Percentiles rank a stretch among this genome's conserved stretches.
phyloP scores from a whole-genome alignment of 2,113 vertebrate genomes.

The Carlito syrichta region DNA sequence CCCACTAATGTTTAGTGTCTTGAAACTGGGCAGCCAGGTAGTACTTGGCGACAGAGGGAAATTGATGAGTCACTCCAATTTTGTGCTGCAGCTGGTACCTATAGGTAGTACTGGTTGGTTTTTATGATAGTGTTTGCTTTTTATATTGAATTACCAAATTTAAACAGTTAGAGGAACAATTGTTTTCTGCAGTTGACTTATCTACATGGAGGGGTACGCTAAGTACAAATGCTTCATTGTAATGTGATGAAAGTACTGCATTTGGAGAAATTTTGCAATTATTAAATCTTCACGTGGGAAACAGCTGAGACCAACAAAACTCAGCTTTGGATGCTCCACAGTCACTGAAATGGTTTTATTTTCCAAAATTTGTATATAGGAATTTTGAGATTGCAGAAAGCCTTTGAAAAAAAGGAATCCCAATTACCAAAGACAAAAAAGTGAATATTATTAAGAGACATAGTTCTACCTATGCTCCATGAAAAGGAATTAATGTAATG shows the following conservation, averaged over 20 bases:
- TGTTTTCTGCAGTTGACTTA: slow-evolving; percentile 17
- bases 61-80: neutral
- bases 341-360: neutral
- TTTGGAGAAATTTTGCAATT: neutral
- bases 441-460: neutral
- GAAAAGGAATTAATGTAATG: neutral
- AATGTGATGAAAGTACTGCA: neutral
- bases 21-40: slow-evolving; percentile 58
- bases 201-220: neutral
- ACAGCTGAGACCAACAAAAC: neutral
- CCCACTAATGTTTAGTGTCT: neutral
- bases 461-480: neutral
- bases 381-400: slow-evolving; percentile 16
- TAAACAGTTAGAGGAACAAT: neutral
- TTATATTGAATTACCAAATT: slow-evolving; percentile 9
- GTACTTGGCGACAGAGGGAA: slow-evolving; percentile 59
- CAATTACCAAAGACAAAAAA: neutral
- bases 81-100: slow-evolving; percentile 40
- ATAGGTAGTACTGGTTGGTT: slow-evolving; percentile 50
- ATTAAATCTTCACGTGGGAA: neutral
- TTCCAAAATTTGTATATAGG: neutral
- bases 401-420: neutral
- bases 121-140: slow-evolving; percentile 14
- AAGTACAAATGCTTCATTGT: neutral
- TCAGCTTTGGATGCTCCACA: neutral